Base-by-base conservation (phyloP, 2,888 invertebrate species). In the Parasteatoda lunata region DNA sequence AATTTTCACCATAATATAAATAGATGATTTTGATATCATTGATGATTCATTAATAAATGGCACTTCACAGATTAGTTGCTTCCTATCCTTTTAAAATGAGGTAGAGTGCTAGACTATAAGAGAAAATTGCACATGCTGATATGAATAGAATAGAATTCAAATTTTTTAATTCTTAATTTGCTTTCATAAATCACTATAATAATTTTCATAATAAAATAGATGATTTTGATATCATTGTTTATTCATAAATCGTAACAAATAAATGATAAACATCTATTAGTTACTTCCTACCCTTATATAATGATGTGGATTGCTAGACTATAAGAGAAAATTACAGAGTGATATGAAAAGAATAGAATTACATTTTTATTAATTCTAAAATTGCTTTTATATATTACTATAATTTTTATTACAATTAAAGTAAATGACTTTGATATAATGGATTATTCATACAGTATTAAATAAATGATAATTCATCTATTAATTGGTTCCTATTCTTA, bases 401-500 rank as follows among this genome's bases (percentile, higher is more conserved):
- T 30, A 30, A 30, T 30, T 30, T 30, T 30, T 2, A 30, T 30
- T 30, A 30, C 30, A 30, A 30, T 30, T 1, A 1, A 30, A 30
- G 2, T 30, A 30, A 30, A 30, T 30, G 30, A 30, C 30, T 30
- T 30, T 30, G 30, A 30, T 30, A 30, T 2, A 30, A 1, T 30
- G n/a, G n/a, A n/a, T n/a, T n/a, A n/a, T n/a, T n/a, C n/a, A n/a
- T n/a, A n/a, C n/a, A n/a, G n/a, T n/a, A n/a, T n/a, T n/a, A n/a
- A n/a, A n/a, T n/a, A n/a, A n/a, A n/a, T n/a, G n/a, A n/a, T n/a
- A n/a, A n/a, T n/a, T n/a, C n/a, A n/a, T n/a, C n/a, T n/a, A 49
- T 77, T 76, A 65, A 59, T 77, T 59, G 77, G 64, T 87, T 87
- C 86, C 86, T 87, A 81, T 81, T 73, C 69, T 47, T 52, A 8